Conservation (phyloP, 2,113 vertebrate genomes). For the Myrmophylax atrothorax region DNA sequence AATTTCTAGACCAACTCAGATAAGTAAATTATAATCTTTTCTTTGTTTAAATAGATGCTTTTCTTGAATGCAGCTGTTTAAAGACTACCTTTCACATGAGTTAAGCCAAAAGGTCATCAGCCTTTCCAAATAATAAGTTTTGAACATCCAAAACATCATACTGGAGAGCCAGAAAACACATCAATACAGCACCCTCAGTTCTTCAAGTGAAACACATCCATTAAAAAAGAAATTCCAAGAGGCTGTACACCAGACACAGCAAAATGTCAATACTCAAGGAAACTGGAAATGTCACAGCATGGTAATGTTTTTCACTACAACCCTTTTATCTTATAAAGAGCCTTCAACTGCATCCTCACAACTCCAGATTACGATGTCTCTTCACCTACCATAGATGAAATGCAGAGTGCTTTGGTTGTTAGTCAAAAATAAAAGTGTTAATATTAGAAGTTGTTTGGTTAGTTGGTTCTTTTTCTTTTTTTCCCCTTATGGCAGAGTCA, state of each 20-base stretch:
- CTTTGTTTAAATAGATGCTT: background rate
- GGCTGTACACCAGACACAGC: background rate
- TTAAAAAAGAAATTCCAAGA: background rate
- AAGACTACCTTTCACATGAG: background rate
- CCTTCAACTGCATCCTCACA: background rate
- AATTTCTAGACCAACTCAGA: background rate
- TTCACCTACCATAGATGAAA: background rate
- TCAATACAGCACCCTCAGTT: background rate
- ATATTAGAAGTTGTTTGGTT: background rate
- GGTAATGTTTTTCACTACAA: background rate
- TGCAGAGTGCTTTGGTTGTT: background rate
- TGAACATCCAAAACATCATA: background rate
- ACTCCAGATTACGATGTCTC: background rate
- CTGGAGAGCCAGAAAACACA: background rate
- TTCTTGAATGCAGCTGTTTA: background rate
- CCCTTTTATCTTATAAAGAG: background rate
- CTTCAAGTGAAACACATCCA: background rate
- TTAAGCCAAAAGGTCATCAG: background rate
- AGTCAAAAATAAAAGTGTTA: background rate
- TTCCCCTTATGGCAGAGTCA: background rate
- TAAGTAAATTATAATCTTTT: background rate
- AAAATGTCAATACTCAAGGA: background rate
- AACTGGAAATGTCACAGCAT: background rate
- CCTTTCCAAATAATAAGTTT: background rate
- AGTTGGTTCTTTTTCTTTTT: background rate